A percentile compares a stretch with the other conserved stretches of the same genome.
phyloP scores from a whole-genome alignment of 2,888 invertebrate species.

The Elaeidobius kamerunicus region DNA sequence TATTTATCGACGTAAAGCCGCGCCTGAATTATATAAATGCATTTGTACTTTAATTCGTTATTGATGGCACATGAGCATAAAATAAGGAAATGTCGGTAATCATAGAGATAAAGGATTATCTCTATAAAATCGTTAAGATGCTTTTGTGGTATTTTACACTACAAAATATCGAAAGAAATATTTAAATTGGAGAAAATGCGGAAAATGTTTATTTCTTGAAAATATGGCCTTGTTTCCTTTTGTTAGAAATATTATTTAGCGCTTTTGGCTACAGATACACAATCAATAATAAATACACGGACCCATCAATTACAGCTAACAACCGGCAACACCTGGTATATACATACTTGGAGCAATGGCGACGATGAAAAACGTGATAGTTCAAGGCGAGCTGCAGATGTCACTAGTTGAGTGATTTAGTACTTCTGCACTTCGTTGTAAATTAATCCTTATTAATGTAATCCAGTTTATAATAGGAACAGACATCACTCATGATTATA shows the following conservation, averaged over 20 bases:
- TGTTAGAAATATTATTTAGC: no score
- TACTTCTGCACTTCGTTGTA: constrained; percentile 35
- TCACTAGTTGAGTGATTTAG: constrained; percentile 47
- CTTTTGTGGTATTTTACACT: no score
- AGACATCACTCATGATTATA: constrained; percentile 10
- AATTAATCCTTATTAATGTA: constrained; percentile 44
- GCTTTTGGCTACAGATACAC: constrained; percentile 9
- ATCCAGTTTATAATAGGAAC: constrained; percentile 24
- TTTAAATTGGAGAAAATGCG: no score
- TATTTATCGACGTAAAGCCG: constrained; percentile 13
- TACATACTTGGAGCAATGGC: constrained; percentile 21
- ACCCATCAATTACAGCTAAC: constrained; percentile 31
- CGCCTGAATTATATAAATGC: constrained; percentile 2
- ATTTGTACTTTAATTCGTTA: constrained; percentile 6
- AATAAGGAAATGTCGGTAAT: no score
- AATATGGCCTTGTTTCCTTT: no score
- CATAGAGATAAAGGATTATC: no score
- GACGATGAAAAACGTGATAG: constrained; percentile 45
- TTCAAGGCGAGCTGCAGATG: constrained; percentile 47
- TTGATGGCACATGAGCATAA: neutral
- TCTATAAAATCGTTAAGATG: no score
- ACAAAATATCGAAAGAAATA: no score
- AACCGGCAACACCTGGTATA: constrained; percentile 44
- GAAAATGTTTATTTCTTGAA: no score
- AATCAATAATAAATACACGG: constrained; percentile 23